Evolutionary conservation across 2,797 vertebrate species (phyloP), one percentile per base, ranked within the genome.

Genomic region (Salmo trutta): DNA sequence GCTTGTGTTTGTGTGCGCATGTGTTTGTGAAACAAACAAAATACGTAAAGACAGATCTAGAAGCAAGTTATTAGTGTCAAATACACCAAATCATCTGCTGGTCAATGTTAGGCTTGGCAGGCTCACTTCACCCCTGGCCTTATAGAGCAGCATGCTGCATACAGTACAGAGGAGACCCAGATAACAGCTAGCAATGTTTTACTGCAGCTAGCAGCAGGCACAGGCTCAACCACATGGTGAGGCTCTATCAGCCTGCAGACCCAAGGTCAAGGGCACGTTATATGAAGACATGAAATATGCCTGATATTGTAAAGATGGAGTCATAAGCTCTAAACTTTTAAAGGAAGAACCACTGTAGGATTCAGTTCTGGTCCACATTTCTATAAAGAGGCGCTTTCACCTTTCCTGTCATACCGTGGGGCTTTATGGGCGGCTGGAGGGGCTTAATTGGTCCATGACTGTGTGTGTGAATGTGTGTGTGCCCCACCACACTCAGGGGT

Each of bases 181-280:
- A 21, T 24, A 29, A 80, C 73, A 5, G 56, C 79, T 69, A 71
- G 27, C 84, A 31, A 77, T 79, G 82, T 76, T 85, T 83, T 76
- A 31, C 84, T 33, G 27, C 54, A 70, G 81, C 52, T 69, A 76
- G 80, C 77, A 29, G 75, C 62, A 27, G 73, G 82, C 78, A 83
- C 83, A 84, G 76, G 82, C 77, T 84, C 85, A 82, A 75, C 83
- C 85, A 83, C 86, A 79, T 27, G 79, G 85, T 24, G 86, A 85
- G 21, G 79, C 79, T 81, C 85, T 80, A 85, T 88, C 82, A 87
- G 80, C 71, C 76, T 72, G 47, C 76, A 2, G 79, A 80, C 77
- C 80, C 77, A 88, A 90, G 89, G 87, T 90, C 89, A 89, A 86
- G 84, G 89, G 79, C 84, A 86, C 77, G 83, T 87, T 82, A 85